These are phyloP conservation scores for Myotis yumanensis DNA, from an alignment of 2,113 vertebrate genomes.

Conservation along the genomic window DNA sequence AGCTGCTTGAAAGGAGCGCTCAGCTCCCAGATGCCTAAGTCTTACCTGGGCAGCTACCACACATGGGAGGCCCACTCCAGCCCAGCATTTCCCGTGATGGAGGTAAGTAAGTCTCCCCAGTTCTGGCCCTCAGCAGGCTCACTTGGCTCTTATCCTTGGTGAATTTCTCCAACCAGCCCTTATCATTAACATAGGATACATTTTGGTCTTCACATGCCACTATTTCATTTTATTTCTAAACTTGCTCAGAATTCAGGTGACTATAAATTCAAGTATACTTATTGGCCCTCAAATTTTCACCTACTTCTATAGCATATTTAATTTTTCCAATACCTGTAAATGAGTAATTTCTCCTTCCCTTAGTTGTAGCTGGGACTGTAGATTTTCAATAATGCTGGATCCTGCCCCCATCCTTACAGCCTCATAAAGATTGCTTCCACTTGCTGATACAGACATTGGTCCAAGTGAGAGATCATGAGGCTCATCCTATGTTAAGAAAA, in stretches of 20 bases:
- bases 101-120: background rate
- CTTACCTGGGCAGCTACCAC: background rate
- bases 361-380: slow-evolving; percentile 97
- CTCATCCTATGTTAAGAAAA: slow-evolving; percentile 88
- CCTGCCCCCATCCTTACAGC: slow-evolving; percentile 94
- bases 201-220: background rate
- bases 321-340: slow-evolving; percentile 89
- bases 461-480: slow-evolving; percentile 90
- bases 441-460: slow-evolving; percentile 85
- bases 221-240: slow-evolving; percentile 14
- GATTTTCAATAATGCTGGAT: slow-evolving; percentile 96
- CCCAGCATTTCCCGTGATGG: background rate
- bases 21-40: background rate
- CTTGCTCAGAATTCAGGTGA: slow-evolving; percentile 22
- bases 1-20: background rate
- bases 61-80: background rate
- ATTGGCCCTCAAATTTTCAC: background rate
- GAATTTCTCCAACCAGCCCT: background rate
- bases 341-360: slow-evolving; percentile 96
- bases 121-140: background rate
- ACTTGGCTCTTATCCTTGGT: background rate
- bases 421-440: slow-evolving; percentile 94
- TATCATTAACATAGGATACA: background rate
- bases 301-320: background rate
- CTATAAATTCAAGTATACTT: background rate